Evolutionary conservation across 2,113 vertebrate genomes (phyloP), one percentile per base, ranked within the genome.

Genomic region (Enhydra lutris): DNA sequence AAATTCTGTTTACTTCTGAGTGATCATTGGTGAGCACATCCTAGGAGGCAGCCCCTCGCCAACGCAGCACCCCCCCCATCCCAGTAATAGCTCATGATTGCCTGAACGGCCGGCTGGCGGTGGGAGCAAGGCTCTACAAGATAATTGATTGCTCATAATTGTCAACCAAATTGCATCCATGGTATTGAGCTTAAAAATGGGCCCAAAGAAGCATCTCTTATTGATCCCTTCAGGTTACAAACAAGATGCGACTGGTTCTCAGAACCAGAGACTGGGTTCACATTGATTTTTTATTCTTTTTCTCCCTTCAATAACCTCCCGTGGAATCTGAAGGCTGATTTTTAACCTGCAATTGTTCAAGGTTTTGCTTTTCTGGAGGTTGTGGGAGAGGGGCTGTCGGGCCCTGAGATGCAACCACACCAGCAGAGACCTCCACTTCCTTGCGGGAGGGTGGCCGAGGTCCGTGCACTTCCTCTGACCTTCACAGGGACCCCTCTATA

Each of bases 71-170:
- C 96, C 98, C 98, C 7, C 83, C 97, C 98, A 98, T 98, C 98
- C 98, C 92, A 93, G 98, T 98, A 99, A 99, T 98, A 97, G 98
- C 95, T 97, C 98, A 96, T 98, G 98, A 98, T 98, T 98, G 97
- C 96, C 86, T 95, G 85, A 98, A 98, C 7, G 96, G 98, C 99
- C 97, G 36, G 98, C 97, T 98, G 98, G 98, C 74, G 2, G 95
- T 57, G 65, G 98, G 96, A 98, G 95, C 96, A 78, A 96, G 97
- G 98, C 98, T 95, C 97, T 97, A 94, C 98, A 96, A 99, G 98
- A 98, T 98, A 98, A 98, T 98, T 96, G 98, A 99, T 99, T 99
- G 99, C 98, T 99, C 98, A 98, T 99, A 99, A 99, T 99, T 99
- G 99, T 99, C 99, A 99, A 96, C 97, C 98, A 99, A 99, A 99